phyloP scores from a whole-genome alignment of 2,888 invertebrate genomes.

The Drosophila macrospina region DNA sequence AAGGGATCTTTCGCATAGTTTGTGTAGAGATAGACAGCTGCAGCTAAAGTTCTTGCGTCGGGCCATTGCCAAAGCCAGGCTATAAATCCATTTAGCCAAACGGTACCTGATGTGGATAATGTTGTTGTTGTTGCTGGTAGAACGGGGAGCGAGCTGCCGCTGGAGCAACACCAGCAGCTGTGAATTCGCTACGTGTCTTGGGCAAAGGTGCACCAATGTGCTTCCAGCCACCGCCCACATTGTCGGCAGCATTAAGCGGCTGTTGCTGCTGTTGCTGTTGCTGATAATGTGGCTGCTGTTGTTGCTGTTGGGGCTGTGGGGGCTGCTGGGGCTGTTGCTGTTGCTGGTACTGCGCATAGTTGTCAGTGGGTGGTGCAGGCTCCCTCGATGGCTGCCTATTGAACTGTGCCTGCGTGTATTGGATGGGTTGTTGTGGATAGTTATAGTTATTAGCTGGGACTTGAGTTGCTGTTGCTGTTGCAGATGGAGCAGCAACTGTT shows the following conservation, averaged over 20 bases:
- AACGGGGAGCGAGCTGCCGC: constrained; percentile 13
- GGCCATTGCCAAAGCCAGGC: constrained; percentile 60
- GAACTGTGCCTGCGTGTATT: constrained; percentile 80
- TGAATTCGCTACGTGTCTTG: constrained; percentile 60
- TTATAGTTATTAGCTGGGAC: constrained; percentile 60
- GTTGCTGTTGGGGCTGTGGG: constrained; percentile 43
- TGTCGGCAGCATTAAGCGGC: not conserved
- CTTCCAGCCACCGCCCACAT: constrained; percentile 63
- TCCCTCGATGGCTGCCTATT: constrained; percentile 74
- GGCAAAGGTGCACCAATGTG: constrained; percentile 66
- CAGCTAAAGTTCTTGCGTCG: constrained; percentile 60
- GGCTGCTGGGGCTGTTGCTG: constrained; percentile 43
- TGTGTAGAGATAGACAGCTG: constrained; percentile 56
- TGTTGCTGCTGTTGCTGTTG: constrained; percentile 40
- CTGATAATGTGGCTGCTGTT: constrained; percentile 37
- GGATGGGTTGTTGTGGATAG: constrained; percentile 75
- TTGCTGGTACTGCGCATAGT: constrained; percentile 36
- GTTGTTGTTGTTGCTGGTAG: constrained; percentile 47
- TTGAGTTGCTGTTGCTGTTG: constrained; percentile 51
- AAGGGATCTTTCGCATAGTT: constrained; percentile 24
- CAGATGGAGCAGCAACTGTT: constrained; percentile 46
- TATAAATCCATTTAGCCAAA: constrained; percentile 60
- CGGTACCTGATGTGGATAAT: constrained; percentile 64
- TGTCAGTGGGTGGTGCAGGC: constrained; percentile 51
- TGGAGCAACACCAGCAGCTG: constrained; percentile 52